Evolutionary conservation across 1,140 invertebrate genomes (phyloP), one percentile per base, ranked within the genome.

Genomic region (Zaprionus gabonicus): DNA sequence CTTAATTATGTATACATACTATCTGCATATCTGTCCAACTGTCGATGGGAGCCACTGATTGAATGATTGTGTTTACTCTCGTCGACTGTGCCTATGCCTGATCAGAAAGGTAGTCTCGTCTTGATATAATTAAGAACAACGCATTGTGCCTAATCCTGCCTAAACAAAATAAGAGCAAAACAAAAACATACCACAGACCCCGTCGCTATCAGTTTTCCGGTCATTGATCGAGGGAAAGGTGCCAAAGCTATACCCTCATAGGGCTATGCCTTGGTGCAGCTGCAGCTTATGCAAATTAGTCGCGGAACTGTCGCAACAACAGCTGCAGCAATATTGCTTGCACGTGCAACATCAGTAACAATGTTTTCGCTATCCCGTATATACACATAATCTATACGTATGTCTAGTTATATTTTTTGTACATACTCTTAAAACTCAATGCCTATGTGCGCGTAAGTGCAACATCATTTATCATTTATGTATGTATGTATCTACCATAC

Each of bases 211-310:
- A 70, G 46, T 49, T 68, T 44, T 34, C 7, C 55, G 67, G 72
- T 75, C 67, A 75, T 41, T 41, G 72, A 71, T 59, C 72, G 65
- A 17, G 69, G 56, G 62, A 72, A 72, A 72, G 74, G 63, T 76
- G 73, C 73, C 73, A 64, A 46, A 15, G 55, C 31, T 49, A 28
- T 51, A 41, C 66, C 71, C 60, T 53, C 59, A 60, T 23, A 46
- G 36, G 55, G 66, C 67, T 62, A 64, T 76, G 68, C 68, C 55
- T 71, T 63, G 67, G 38, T 17, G 58, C 58, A 70, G 67, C 67
- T 59, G n/a, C n/a, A 46, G 41, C n/a, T 17, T 10, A 71, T 71
- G 67, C 59, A 70, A 75, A 71, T 77, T 77, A 77, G 62, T 72
- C 75, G 68, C 59, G 56, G 59, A 76, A 55, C 62, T 65, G 69